Evolutionary conservation across 2,888 invertebrate genomes (phyloP).

Genomic region (Cerastis rubricosa): DNA sequence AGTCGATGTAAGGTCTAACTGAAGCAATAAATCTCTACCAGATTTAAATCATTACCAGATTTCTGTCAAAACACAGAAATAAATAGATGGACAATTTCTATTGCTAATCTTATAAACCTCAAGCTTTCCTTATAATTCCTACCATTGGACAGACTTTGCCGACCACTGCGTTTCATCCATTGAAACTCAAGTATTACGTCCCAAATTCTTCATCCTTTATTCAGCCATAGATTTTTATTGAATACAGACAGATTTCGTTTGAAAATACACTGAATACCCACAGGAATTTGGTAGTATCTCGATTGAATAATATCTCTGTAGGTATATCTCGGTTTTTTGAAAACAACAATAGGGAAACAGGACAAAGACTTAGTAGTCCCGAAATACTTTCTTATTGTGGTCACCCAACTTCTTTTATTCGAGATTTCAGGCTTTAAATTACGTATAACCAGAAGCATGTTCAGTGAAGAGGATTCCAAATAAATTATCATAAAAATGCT

Average conservation of each 20-base stretch:
- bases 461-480: background rate
- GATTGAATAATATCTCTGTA: constrained; percentile 44
- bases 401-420: constrained; percentile 38
- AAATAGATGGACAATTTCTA: background rate
- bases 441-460: background rate
- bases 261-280: constrained; percentile 49
- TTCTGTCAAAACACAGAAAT: background rate
- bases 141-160: background rate
- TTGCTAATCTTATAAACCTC: background rate
- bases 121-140: background rate
- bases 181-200: constrained; percentile 29
- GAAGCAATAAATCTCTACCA: too few relatives aligned
- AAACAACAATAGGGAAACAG: constrained; percentile 51
- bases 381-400: constrained; percentile 63
- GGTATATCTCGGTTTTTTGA: constrained; percentile 37
- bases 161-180: constrained; percentile 11
- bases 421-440: constrained; percentile 37
- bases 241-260: constrained; percentile 51
- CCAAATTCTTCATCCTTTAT: constrained; percentile 25
- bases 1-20: background rate
- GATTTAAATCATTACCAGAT: background rate
- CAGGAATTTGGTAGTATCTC: constrained; percentile 44
- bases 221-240: constrained; percentile 47
- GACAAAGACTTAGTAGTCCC: constrained; percentile 57
- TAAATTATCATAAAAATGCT: constrained; percentile 9